Conservation (phyloP, 2,888 invertebrate genomes). For the Thereva unica region DNA sequence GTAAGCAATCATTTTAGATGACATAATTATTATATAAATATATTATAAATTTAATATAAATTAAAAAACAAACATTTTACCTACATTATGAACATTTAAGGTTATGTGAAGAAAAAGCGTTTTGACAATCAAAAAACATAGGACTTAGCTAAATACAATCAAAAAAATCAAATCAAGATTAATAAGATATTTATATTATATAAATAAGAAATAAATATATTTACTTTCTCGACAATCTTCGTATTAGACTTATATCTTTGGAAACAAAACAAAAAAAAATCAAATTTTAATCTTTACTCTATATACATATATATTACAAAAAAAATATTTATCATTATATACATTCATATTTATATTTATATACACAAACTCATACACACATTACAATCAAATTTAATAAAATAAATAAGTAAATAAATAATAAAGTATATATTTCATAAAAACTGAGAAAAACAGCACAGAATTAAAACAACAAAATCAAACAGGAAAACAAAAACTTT, state of each 20-base stretch:
- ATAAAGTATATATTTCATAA: not conserved
- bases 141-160: conserved; percentile 41
- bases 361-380: not conserved
- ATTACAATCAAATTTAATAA: not conserved
- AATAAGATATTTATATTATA: conserved; percentile 7
- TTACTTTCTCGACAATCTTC: conserved; percentile 31
- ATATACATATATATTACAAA: not conserved
- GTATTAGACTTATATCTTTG: not conserved
- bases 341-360: not conserved
- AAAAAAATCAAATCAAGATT: conserved; percentile 36
- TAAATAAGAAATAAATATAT: conserved; percentile 8
- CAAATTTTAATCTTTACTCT: not conserved
- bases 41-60: conserved; percentile 6
- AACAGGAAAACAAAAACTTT: not conserved
- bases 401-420: not conserved
- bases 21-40: conserved; percentile 7
- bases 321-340: not conserved
- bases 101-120: conserved; percentile 54
- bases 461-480: not conserved
- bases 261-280: no score
- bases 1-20: not conserved
- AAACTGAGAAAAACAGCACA: not conserved
- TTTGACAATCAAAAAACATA: conserved; percentile 57
- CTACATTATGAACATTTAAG: conserved; percentile 25
- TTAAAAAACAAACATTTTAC: no score